Evolutionary conservation across 2,113 vertebrate genomes (phyloP), one percentile per base, ranked within the genome.

Genomic region (Charina bottae): DNA sequence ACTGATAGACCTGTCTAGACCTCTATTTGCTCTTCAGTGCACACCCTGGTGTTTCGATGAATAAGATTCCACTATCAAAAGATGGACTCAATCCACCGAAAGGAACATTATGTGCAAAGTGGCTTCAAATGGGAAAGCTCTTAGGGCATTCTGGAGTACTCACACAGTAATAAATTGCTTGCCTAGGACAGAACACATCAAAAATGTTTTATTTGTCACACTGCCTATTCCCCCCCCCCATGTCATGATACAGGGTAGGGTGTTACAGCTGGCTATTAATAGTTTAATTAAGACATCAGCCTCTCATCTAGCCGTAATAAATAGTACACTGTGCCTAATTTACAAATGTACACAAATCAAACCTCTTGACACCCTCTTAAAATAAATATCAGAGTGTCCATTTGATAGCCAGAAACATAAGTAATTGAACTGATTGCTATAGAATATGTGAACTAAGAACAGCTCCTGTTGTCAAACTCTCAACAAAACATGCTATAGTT

Each of bases 261-360:
- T 92, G 55, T 33, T 23, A 78, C 78, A 68, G 68, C 37, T 92
- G 26, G 64, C 68, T 92, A 83, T 88, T 88, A 92, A 92, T 88
- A 92, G 68, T 28, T 83, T 88, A 92, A 92, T 92, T 92, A 92
- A 88, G 49, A 90, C 92, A 64, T 21, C 11, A 88, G 8, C 10
- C 60, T 9, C 28, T n/a, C 33, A 1, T 13, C 86, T 4, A 2
- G 15, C n/a, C 86, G 37, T 72, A 90, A 93, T 93, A 90, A 90
- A 93, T 93, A 90, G 87, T 83, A 87, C 21, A 37, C 23, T 55
- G 28, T 60, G 49, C n/a, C 84, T 62, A 90, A 62, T 93, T 88
- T 93, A 83, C 68, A 90, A 93, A 90, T 88, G 55, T 88, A 83
- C 85, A 64, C 19, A 78, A 83, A 88, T 53, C 72, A 88, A 90